A percentile compares a stretch with the other conserved stretches of the same genome.
Conservation (phyloP, 2,888 invertebrate genomes). For the Glaucopsyche alexis region DNA sequence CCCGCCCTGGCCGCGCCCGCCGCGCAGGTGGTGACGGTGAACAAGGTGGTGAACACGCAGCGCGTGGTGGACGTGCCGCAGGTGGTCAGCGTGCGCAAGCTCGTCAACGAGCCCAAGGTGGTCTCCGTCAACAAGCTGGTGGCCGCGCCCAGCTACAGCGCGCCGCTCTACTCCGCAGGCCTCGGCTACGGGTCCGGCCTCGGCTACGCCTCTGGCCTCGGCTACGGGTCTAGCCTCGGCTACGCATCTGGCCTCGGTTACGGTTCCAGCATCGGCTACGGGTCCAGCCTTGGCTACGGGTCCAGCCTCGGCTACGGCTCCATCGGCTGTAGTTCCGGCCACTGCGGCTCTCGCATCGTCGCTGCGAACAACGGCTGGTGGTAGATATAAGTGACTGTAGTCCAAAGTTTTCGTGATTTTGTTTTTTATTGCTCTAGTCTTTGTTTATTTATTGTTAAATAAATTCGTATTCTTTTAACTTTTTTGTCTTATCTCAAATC, state of each 20-base stretch:
- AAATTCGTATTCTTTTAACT: not conserved
- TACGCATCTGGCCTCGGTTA: conserved; percentile 10
- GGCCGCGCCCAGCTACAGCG: conserved; percentile 45
- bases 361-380: conserved; percentile 42
- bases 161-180: conserved; percentile 27
- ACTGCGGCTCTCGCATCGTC: not conserved
- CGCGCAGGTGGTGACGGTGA: conserved; percentile 46
- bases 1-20: conserved; percentile 36
- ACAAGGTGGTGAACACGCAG: conserved; percentile 52
- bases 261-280: conserved; percentile 34
- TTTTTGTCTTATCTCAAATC: too few species aligned
- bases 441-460: not conserved
- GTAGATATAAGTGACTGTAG: conserved; percentile 33
- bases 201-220: conserved; percentile 37
- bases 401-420: not conserved
- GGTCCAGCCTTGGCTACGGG: conserved; percentile 33
- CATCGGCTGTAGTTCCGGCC: conserved; percentile 35
- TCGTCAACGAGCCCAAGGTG: conserved; percentile 55
- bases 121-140: conserved; percentile 58
- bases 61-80: conserved; percentile 50
- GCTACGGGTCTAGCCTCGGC: conserved; percentile 35
- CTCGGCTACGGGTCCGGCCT: conserved; percentile 38
- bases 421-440: not conserved
- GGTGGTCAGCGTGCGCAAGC: conserved; percentile 51
- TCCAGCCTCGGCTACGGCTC: conserved; percentile 39